Base-by-base conservation (phyloP, 1,140 invertebrate species). In the Antheraea pernyi region DNA sequence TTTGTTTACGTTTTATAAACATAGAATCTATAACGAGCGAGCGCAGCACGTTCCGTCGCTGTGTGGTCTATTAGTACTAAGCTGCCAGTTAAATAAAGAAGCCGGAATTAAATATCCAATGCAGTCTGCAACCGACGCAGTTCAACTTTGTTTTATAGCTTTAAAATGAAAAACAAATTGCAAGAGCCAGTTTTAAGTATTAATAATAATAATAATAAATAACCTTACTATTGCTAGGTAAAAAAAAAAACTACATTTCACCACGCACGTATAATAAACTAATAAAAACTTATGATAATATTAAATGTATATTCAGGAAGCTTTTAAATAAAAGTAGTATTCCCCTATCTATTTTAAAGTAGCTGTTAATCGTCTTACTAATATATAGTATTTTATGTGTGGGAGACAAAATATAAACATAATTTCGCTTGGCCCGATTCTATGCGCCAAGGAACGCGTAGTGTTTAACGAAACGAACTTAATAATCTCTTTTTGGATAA, bases 1-100 rank as follows among this genome's bases (percentile, higher is more conserved):
- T 53, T 53, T 53, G 16, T 53, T 53, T n/a, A 53, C 46, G 46
- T 53, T 53, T 53, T 53, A 53, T n/a, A 53, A 53, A 53, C 9
- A 53, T 53, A 53, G 11, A 53, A 53, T 53, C 46, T 53, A 53
- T 13, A 53, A 53, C 16, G 11, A 53, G 46, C 46, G 46, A n/a
- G 46, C 16, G 46, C 16, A 16, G 46, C 46, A 53, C 46, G 46
- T 53, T 53, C 46, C 46, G 46, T 53, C 46, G 46, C 16, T 53
- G 46, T 53, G 46, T 53, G 46, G 46, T 53, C 46, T 53, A 16
- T n/a, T 53, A 53, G 11, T 53, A 53, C 11, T 53, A 13, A 42
- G 39, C 46, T 53, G 46, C 16, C 6, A 53, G 46, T 53, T 53
- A 53, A 53, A 53, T 53, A 53, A 53, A 16, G 10, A 42, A 42